Evolutionary conservation across 2,888 invertebrate species (phyloP), one percentile per base, ranked within the genome.

Genomic region (Meghimatium bilineatum): DNA sequence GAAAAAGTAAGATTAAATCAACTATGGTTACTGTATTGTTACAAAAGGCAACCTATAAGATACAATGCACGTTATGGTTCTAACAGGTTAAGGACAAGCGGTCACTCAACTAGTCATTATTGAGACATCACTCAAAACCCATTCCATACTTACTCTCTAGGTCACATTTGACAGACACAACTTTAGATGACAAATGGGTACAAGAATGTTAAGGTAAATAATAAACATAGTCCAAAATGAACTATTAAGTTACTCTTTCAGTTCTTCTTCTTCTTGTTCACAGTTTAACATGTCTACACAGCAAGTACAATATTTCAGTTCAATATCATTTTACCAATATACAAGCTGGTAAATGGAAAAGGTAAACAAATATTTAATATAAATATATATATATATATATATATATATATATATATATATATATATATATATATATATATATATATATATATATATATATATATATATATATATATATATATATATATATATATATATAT

Each of bases 101-200:
- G 66, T 38, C 77, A 77, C 66, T 77, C 38, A 77, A 60, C 76
- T 76, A 60, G 23, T 36, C 14, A 72, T 44, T n/a, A 49, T n/a
- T 52, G n/a, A 56, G 60, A 72, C 60, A 12, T 71, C 80, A 80
- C 72, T 80, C 75, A 49, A 66, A 82, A 20, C 36, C 49, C 72
- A 74, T 49, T 44, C 52, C 23, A 84, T 84, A 84, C 84, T 84
- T 84, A 84, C 84, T 80, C 76, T 84, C 84, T 38, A 80, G 71
- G 74, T 84, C 84, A 84, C 75, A 80, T 76, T 84, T 84, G 75
- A 84, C 80, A 63, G 84, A 84, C 44, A 84, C 80, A 67, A 75
- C 84, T 84, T 56, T 77, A 78, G 36, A 72, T 60, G 56, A 81
- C 80, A 75, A 66, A 56, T 36, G 34, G 56, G 72, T 74, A 74